phyloP scores from a whole-genome alignment of 2,888 invertebrate genomes.

The Schizaphis graminum region DNA sequence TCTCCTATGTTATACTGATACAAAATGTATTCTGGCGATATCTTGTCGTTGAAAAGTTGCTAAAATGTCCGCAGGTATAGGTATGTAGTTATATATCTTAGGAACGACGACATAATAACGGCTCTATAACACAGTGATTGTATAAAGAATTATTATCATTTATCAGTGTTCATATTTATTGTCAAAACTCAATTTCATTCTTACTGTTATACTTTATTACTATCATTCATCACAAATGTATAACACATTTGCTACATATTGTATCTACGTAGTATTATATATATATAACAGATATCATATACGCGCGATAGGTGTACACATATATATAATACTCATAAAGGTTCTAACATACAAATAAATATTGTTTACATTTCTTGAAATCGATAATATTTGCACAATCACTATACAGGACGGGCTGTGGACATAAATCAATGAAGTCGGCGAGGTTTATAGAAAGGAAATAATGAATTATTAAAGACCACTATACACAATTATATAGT shows the following conservation, averaged over 20 bases:
- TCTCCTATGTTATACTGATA: neutral
- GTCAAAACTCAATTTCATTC: neutral
- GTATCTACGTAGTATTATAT: neutral
- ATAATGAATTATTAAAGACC: neutral
- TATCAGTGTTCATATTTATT: neutral
- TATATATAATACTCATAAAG: neutral
- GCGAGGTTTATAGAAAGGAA: neutral
- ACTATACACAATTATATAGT: neutral
- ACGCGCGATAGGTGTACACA: neutral
- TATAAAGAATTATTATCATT: slow-evolving; percentile 1
- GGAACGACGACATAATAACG: neutral
- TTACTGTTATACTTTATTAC: neutral
- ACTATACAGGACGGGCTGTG: neutral
- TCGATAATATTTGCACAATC: neutral
- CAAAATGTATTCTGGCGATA: neutral
- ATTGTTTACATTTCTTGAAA: neutral
- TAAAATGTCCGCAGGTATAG: neutral
- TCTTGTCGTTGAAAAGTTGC: neutral
- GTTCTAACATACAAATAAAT: neutral
- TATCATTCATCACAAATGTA: neutral
- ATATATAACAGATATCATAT: neutral
- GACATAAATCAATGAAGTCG: neutral
- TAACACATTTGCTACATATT: neutral
- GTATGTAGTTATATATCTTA: neutral
- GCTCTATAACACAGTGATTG: neutral